Percentiles rank a stretch among this genome's conserved stretches.
Conservation (phyloP, 2,797 vertebrate genomes). For the Vespertilio murinus region DNA sequence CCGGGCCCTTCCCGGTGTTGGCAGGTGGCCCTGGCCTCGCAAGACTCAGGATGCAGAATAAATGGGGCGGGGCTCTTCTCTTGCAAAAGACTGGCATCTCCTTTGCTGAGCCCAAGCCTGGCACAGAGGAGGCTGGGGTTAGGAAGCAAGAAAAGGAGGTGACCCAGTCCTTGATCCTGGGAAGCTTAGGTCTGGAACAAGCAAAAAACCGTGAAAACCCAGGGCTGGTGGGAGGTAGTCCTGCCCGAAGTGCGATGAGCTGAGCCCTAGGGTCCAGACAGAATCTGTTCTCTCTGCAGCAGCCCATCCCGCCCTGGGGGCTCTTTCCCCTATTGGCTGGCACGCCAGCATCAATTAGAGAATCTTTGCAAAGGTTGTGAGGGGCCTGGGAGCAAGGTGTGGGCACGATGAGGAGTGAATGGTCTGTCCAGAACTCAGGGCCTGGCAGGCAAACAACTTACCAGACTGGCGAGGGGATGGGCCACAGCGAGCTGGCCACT, state of each 20-base stretch:
- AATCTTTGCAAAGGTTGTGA: background rate
- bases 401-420: background rate
- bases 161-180: constrained; percentile 14
- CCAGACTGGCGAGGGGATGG: background rate
- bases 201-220: background rate
- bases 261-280: background rate
- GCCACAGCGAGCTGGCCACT: background rate
- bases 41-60: constrained; percentile 64
- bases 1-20: constrained; percentile 67
- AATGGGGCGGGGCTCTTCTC: constrained; percentile 4
- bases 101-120: constrained; percentile 29
- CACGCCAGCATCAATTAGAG: background rate
- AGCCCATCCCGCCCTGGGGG: background rate
- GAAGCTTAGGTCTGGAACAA: background rate
- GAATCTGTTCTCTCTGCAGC: background rate
- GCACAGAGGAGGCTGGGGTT: constrained; percentile 19
- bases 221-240: background rate
- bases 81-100: constrained; percentile 57
- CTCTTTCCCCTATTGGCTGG: background rate
- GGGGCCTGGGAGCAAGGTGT: background rate
- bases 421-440: background rate
- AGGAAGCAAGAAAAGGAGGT: constrained; percentile 30
- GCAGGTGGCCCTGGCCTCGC: constrained; percentile 70
- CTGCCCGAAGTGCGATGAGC: background rate
- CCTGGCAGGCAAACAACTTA: background rate